Evolutionary conservation across 2,113 vertebrate species (phyloP).

Genomic region (Bos javanicus): DNA sequence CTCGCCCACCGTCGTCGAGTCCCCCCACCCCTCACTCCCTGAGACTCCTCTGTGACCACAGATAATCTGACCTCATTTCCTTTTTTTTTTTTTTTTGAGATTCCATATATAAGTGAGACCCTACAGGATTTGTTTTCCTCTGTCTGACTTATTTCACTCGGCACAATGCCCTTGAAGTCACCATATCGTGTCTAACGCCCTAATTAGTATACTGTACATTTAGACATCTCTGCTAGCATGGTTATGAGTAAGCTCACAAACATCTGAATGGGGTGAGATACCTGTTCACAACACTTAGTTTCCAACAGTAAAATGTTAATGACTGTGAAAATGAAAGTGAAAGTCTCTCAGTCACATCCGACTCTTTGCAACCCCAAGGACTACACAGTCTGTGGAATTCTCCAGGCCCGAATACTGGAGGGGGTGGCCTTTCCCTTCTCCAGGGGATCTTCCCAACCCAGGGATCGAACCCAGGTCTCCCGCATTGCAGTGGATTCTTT

Average conservation of each 20-base stretch:
- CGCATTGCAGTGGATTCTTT: fast-evolving
- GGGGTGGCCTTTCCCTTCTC: neutral
- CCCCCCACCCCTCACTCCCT: too few relatives aligned
- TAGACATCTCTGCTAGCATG: neutral
- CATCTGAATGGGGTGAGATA: neutral
- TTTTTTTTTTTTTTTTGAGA: neutral
- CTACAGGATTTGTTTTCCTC: too few relatives aligned
- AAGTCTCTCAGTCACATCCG: fast-evolving
- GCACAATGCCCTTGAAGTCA: too few relatives aligned
- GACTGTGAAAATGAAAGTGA: neutral
- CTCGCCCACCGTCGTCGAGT: fast-evolving
- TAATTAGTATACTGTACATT: fast-evolving
- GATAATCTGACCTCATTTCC: neutral
- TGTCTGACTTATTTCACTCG: neutral
- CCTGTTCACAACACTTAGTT: neutral
- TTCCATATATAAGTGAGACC: neutral
- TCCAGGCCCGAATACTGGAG: neutral
- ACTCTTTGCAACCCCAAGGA: neutral
- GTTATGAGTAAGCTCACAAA: too few relatives aligned
- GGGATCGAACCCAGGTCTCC: neutral
- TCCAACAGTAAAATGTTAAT: neutral
- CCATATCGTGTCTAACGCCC: neutral
- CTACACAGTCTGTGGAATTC: neutral
- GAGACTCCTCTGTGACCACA: neutral
- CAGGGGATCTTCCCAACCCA: neutral